Conservation (phyloP, 2,888 invertebrate species). For the Artemia sinica region DNA sequence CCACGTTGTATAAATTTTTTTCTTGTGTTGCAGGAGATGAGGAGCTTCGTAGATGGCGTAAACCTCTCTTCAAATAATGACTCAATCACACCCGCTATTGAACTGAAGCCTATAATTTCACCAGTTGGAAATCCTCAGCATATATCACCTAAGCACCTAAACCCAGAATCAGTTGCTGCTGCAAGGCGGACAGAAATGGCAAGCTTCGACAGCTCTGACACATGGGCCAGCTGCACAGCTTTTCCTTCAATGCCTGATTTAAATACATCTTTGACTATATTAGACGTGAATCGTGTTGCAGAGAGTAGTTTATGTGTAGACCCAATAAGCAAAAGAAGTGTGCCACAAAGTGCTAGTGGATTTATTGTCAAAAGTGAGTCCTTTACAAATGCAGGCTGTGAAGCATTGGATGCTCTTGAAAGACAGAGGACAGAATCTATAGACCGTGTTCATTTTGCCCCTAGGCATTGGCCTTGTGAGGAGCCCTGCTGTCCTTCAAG, state of each 20-base stretch:
- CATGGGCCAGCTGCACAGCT: slow-evolving; percentile 89
- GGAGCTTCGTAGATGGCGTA: slow-evolving; percentile 13
- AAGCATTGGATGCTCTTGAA: not conserved
- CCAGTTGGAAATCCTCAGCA: slow-evolving; percentile 8
- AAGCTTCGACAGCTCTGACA: slow-evolving; percentile 60
- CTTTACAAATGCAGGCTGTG: not conserved
- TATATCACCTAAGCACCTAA: slow-evolving; percentile 1
- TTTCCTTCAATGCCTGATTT: slow-evolving; percentile 64
- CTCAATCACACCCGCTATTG: slow-evolving; percentile 3
- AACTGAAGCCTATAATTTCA: not conserved
- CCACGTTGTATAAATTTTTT: too few species aligned
- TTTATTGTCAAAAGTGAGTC: slow-evolving; percentile 9
- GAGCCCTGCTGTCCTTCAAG: not conserved
- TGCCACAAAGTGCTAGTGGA: slow-evolving; percentile 9
- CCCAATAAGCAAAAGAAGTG: slow-evolving; percentile 39
- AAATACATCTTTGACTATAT: slow-evolving; percentile 37
- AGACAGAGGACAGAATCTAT: slow-evolving; percentile 4
- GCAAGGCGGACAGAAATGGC: slow-evolving; percentile 31
- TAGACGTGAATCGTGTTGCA: slow-evolving; percentile 37
- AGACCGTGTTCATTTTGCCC: slow-evolving; percentile 6
- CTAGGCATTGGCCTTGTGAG: not conserved
- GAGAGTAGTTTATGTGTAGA: slow-evolving; percentile 62
- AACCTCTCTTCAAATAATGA: slow-evolving; percentile 3
- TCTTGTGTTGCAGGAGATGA: slow-evolving; percentile 2
- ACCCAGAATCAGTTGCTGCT: slow-evolving; percentile 13